Conservation (phyloP, 2,888 invertebrate genomes). For the Andrena minutula region DNA sequence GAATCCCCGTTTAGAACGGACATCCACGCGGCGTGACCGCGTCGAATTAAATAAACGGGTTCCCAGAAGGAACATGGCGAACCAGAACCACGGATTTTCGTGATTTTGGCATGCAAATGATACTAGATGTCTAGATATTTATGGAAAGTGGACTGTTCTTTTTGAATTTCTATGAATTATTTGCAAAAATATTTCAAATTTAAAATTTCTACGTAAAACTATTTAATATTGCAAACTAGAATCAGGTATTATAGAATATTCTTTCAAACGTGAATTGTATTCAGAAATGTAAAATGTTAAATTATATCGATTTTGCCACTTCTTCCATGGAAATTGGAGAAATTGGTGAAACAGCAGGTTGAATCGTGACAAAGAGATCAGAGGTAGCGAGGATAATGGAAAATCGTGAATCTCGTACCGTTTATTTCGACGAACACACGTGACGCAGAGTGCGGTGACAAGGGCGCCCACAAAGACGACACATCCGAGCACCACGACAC, state of each 20-base stretch:
- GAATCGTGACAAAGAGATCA: background rate
- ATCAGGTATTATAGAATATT: too few species aligned
- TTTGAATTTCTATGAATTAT: background rate
- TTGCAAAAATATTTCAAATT: background rate
- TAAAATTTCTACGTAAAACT: background rate
- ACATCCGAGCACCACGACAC: constrained; percentile 92
- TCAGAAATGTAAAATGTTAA: background rate
- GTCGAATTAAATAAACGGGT: background rate
- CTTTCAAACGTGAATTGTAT: background rate
- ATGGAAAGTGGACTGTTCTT: background rate
- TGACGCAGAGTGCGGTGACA: constrained; percentile 91
- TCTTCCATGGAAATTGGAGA: background rate
- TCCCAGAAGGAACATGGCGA: background rate
- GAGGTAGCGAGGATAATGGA: background rate
- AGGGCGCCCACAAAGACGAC: constrained; percentile 93
- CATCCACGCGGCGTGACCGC: background rate
- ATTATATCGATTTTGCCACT: background rate
- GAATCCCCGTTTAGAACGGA: constrained; percentile 14
- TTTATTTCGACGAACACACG: constrained; percentile 89
- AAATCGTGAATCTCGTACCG: constrained; percentile 84
- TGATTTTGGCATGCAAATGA: background rate
- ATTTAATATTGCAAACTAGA: too few species aligned
- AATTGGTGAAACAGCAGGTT: background rate
- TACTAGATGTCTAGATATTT: background rate
- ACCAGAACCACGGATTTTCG: background rate